Base-by-base conservation (phyloP, 2,888 invertebrate genomes). In the Temnothorax unifasciatus region DNA sequence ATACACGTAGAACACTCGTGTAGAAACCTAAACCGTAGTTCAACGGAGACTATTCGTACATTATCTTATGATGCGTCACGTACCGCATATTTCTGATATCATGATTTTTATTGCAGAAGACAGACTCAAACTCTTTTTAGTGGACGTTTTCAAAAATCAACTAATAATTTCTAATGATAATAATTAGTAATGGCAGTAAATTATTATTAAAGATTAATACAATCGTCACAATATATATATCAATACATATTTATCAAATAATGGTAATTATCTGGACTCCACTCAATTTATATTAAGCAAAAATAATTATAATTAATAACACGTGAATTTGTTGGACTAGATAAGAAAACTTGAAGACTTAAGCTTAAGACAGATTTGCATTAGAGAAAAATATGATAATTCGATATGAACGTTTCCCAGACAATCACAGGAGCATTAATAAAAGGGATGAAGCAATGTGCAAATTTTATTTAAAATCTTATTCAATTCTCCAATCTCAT, bases 21-120 rank as follows among this genome's bases (percentile, higher is more conserved):
- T 34, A 21, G 69, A 41, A 52, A 71, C 74, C 89, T 85, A 89
- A 88, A 89, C 15, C 79, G 81, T 73, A 73, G 83, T 38, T 77
- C 79, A 75, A 85, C 81, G 71, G 61, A 61, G 68, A 61, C 66
- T 66, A 61, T 15, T 44, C 47, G 13, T 47, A 59, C 52, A 34
- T 44, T 41, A 44, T 59, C 50, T 68, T 15, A 13, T 29, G 50
- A 18, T 59, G n/a, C 25, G 15, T 47, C n/a, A 18, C 44, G 3
- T 54, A 11, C 0, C 18, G 3, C 2, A 59, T 68, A 71, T 69
- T 85, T 84, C 41, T 61, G 38, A 69, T 25, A 86, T 34, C 15
- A 9, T 29, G 18, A 44, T 57, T 57, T 69, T 69, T 57, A 64
- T 41, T 25, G 18, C 3, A 29, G 11, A 44, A 54, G 3, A 69